phyloP scores from a whole-genome alignment of 2,113 vertebrate species.

The Perca flavescens region DNA sequence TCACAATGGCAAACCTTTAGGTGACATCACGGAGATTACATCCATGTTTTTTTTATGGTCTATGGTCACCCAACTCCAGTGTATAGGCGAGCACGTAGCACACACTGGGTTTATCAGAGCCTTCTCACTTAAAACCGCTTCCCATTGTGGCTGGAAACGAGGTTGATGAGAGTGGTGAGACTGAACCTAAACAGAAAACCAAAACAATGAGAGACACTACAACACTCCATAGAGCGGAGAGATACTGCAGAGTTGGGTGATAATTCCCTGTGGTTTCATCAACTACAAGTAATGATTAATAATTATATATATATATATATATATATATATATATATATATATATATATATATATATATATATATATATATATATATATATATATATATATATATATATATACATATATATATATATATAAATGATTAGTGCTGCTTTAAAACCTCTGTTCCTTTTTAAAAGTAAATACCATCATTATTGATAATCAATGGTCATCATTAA shows the following conservation, averaged over 20 bases:
- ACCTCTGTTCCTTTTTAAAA: neutral
- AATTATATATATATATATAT: too few relatives aligned
- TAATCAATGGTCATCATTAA: constrained; percentile 30
- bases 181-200: constrained; percentile 6
- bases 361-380: too few relatives aligned
- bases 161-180: constrained; percentile 21
- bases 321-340: too few relatives aligned
- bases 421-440: constrained; percentile 6
- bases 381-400: too few relatives aligned
- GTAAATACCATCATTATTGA: neutral
- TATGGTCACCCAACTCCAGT: too few relatives aligned
- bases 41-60: too few relatives aligned
- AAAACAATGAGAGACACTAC: neutral
- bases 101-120: constrained; percentile 11
- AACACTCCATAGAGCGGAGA: constrained; percentile 6
- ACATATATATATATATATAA: too few relatives aligned
- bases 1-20: too few relatives aligned
- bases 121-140: constrained; percentile 23
- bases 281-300: neutral
- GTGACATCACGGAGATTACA: too few relatives aligned
- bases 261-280: constrained; percentile 5
- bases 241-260: constrained; percentile 4
- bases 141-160: constrained; percentile 20
- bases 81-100: neutral
- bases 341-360: too few relatives aligned